Percentiles rank a stretch among this genome's conserved stretches.
Evolutionary conservation across 2,888 invertebrate genomes (phyloP).

Genomic region (Cheilosia urbana): DNA sequence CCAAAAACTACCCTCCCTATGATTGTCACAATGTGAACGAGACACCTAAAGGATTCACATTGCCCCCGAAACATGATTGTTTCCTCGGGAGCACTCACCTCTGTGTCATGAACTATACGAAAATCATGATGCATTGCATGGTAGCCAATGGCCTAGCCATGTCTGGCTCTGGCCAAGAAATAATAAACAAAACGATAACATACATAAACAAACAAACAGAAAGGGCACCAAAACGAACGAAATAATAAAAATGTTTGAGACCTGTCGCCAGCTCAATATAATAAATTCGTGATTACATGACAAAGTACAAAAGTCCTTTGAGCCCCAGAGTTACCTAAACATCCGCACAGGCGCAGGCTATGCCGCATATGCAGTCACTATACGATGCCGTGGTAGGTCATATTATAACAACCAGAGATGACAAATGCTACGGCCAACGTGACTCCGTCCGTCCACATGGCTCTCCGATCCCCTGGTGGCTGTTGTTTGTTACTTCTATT

Average conservation of each 20-base stretch:
- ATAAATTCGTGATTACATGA: conserved; percentile 83
- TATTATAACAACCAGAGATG: conserved; percentile 71
- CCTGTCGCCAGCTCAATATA: conserved; percentile 80
- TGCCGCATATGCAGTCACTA: conserved; percentile 11
- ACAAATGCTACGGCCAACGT: conserved; percentile 74
- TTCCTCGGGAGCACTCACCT: conserved; percentile 75
- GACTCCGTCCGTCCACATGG: conserved; percentile 65
- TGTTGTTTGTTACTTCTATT: conserved; percentile 72
- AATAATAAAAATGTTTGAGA: conserved; percentile 76
- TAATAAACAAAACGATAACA: conserved; percentile 57
- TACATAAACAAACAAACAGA: conserved; percentile 60
- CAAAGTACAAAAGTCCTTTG: conserved; percentile 78
- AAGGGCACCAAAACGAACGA: conserved; percentile 65
- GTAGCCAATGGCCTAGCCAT: conserved; percentile 29
- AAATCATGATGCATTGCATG: conserved; percentile 70
- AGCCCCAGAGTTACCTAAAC: conserved; percentile 38
- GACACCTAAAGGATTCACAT: conserved; percentile 59
- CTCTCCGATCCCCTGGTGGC: conserved; percentile 60
- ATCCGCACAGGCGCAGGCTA: conserved; percentile 4
- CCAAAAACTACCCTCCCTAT: conserved; percentile 57
- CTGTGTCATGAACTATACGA: conserved; percentile 71
- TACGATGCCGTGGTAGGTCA: conserved; percentile 69
- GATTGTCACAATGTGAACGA: conserved; percentile 35
- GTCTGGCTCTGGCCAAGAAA: conserved; percentile 56
- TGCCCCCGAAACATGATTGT: conserved; percentile 72